phyloP scores from a whole-genome alignment of 2,113 vertebrate species.

The Corapipo altera region DNA sequence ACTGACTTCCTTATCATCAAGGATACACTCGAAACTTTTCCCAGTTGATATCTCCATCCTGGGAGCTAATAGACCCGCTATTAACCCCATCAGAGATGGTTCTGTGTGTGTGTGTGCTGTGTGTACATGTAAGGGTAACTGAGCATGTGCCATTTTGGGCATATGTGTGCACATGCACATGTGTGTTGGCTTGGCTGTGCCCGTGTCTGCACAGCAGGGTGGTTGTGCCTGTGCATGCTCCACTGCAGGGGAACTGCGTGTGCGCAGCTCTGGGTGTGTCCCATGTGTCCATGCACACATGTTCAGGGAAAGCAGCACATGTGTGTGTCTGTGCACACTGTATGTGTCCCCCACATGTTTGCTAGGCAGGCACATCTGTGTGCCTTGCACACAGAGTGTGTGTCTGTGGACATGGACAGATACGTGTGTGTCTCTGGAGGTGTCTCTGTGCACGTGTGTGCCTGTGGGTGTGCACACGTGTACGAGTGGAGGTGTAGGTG shows the following conservation, averaged over 20 bases:
- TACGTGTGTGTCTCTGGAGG: fast-evolving
- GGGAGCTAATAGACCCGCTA: no score
- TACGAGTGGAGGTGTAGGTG: fast-evolving
- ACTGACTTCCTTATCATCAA: no score
- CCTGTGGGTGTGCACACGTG: not conserved
- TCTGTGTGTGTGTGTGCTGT: not conserved
- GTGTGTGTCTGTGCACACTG: fast-evolving
- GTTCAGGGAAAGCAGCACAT: not conserved
- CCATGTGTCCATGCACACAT: not conserved
- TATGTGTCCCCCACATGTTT: fast-evolving
- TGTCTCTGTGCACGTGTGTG: not conserved
- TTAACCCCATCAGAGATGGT: no score
- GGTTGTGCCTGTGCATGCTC: fast-evolving
- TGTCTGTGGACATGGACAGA: not conserved
- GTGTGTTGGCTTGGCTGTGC: no score
- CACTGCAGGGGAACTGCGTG: no score
- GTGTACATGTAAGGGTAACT: not conserved
- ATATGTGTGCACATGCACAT: no score
- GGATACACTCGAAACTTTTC: no score
- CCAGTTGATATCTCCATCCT: no score
- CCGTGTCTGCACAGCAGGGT: not conserved
- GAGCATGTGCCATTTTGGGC: not conserved
- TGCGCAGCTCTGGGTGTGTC: not conserved
- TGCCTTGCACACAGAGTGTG: fast-evolving
- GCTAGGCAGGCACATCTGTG: not conserved